Conservation (phyloP, 1,140 invertebrate genomes). For the Drosophila orena region DNA sequence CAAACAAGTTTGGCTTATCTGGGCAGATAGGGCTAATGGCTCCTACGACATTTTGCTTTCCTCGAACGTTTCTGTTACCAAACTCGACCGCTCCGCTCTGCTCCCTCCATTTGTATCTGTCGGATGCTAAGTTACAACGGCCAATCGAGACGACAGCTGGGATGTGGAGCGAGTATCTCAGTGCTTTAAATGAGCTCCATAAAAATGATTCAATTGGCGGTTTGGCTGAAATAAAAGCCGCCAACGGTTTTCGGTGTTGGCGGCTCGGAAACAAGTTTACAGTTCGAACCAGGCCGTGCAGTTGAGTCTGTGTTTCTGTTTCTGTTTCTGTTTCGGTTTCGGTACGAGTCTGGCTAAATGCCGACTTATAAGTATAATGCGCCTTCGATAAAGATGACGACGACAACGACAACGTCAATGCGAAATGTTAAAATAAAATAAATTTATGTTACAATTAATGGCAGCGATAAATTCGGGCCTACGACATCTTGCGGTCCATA, state of each 20-base stretch:
- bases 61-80: constrained; percentile 9
- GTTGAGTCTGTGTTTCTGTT: constrained; percentile 43
- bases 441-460: constrained; percentile 84
- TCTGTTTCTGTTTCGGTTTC: constrained; percentile 48
- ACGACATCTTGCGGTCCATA: constrained; percentile 71
- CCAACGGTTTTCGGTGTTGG: constrained; percentile 54
- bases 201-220: constrained; percentile 81
- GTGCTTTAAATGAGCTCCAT: constrained; percentile 66
- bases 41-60: constrained; percentile 57
- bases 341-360: constrained; percentile 58
- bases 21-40: constrained; percentile 59
- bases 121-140: constrained; percentile 56
- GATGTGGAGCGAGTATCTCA: constrained; percentile 74
- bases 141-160: constrained; percentile 70
- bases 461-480: constrained; percentile 71
- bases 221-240: constrained; percentile 73
- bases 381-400: constrained; percentile 59
- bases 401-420: constrained; percentile 46
- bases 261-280: constrained; percentile 59
- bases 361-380: constrained; percentile 77
- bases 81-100: not conserved
- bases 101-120: constrained; percentile 23
- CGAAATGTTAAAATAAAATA: constrained; percentile 83
- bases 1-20: constrained; percentile 38
- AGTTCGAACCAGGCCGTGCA: constrained; percentile 43